Evolutionary conservation across 2,888 invertebrate genomes (phyloP).

Genomic region (Elysia crispata): DNA sequence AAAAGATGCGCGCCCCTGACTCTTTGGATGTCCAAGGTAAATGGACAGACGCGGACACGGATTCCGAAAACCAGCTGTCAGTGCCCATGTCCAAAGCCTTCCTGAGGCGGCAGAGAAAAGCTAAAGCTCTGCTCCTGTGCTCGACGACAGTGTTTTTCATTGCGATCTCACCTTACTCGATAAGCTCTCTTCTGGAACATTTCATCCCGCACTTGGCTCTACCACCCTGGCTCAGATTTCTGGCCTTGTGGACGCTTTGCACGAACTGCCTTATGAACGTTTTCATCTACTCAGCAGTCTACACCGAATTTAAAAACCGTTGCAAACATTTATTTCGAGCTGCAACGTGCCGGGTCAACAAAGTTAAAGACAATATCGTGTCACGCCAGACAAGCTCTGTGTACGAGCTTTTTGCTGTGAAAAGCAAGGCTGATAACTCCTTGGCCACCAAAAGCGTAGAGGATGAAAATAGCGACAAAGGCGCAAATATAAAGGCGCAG

Average conservation of each 20-base stretch:
- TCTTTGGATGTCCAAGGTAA: too few species aligned
- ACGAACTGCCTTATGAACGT: slow-evolving; percentile 10
- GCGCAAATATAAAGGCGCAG: too few species aligned
- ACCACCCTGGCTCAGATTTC: background rate
- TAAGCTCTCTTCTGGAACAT: background rate
- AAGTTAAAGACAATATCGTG: too few species aligned
- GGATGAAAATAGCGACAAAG: too few species aligned
- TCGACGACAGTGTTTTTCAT: background rate
- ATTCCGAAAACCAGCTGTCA: too few species aligned
- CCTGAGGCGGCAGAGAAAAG: background rate
- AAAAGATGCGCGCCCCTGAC: too few species aligned
- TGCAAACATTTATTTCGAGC: background rate
- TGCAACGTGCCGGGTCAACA: too few species aligned
- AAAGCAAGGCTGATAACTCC: too few species aligned
- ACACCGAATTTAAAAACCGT: background rate
- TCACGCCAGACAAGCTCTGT: too few species aligned
- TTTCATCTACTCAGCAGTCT: background rate
- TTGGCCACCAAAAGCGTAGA: too few species aligned
- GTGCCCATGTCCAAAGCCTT: background rate
- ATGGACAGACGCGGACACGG: too few species aligned
- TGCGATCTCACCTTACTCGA: background rate
- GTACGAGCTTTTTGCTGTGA: too few species aligned
- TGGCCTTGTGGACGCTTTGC: background rate
- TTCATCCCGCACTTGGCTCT: background rate
- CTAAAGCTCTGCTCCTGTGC: background rate